Conservation (phyloP, 2,113 vertebrate species). For the Grammatotria lemairii region DNA sequence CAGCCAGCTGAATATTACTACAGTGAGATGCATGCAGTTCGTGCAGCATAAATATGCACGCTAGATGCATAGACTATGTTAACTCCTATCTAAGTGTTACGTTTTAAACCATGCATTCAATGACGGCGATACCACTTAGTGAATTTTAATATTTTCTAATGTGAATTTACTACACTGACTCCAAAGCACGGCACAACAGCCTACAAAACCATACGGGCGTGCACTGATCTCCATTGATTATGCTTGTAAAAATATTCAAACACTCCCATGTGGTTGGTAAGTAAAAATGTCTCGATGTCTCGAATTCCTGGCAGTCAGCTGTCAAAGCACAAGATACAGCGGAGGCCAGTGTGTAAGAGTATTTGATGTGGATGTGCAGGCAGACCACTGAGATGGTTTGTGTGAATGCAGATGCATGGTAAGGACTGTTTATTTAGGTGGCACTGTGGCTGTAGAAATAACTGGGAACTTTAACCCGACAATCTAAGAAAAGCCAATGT, state of each 20-base stretch:
- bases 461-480: constrained; percentile 33
- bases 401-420: constrained; percentile 41
- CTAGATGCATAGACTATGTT: accelerated
- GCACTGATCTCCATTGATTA: constrained; percentile 52
- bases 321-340: constrained; percentile 33
- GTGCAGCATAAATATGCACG: too few relatives aligned
- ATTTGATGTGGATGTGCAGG: constrained; percentile 65
- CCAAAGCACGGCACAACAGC: constrained; percentile 45
- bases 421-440: constrained; percentile 61
- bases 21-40: too few relatives aligned
- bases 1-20: too few relatives aligned
- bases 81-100: too few relatives aligned
- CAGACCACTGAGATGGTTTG: constrained; percentile 35
- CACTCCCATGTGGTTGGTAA: constrained; percentile 37
- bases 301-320: constrained; percentile 51
- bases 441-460: constrained; percentile 49
- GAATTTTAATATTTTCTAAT: too few relatives aligned
- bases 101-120: too few relatives aligned
- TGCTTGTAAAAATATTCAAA: constrained; percentile 21
- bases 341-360: constrained; percentile 2
- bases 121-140: too few relatives aligned
- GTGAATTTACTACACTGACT: background rate
- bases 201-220: constrained; percentile 8
- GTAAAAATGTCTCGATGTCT: constrained; percentile 24
- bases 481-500: constrained; percentile 24